Evolutionary conservation across 2,888 invertebrate genomes (phyloP), one percentile per base, ranked within the genome.

Genomic region (Cerceris rybyensis): DNA sequence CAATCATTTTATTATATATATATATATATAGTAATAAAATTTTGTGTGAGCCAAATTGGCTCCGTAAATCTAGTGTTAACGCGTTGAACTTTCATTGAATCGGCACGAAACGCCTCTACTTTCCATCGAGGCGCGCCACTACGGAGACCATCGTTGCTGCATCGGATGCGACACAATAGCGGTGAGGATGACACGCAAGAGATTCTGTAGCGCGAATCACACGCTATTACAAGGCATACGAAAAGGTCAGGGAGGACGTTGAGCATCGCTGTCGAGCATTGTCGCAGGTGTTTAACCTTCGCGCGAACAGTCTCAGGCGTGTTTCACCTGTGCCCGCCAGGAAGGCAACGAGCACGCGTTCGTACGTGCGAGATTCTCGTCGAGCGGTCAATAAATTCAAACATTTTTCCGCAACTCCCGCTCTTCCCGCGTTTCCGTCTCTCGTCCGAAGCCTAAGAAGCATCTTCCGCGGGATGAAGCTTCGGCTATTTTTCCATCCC

Each of bases 211-310:
- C 67, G 17, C 58, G 17, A 42, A 42, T 55, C 58, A 52, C 52
- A 28, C 65, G 71, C 60, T 46, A 76, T 8, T 46, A 16, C 43
- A 61, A 50, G 49, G 14, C 46, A 39, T 14, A 49, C 6, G 65
- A 41, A 81, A 81, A 81, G 81, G 81, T 81, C 81, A 81, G 52
- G 16, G 39, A 41, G 69, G 69, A 76, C 81, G 69, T 81, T 60
- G 81, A 73, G 67, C 71, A 67, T 78, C 82, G 70, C 68, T 78
- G 78, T 70, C 74, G 79, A 67, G 75, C 75, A 76, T 80, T 86
- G 86, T 86, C 85, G 75, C 86, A 79, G 82, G 85, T 81, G 81
- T 81, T 87, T 80, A 86, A 86, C 82, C 86, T 79, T 79, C 72
- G 80, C 75, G 76, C 67, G 76, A 80, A 82, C 73, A 73, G 78